Percentiles rank a stretch among this genome's conserved stretches.
Evolutionary conservation across 2,113 vertebrate species (phyloP).

Genomic region (Empidonax traillii): DNA sequence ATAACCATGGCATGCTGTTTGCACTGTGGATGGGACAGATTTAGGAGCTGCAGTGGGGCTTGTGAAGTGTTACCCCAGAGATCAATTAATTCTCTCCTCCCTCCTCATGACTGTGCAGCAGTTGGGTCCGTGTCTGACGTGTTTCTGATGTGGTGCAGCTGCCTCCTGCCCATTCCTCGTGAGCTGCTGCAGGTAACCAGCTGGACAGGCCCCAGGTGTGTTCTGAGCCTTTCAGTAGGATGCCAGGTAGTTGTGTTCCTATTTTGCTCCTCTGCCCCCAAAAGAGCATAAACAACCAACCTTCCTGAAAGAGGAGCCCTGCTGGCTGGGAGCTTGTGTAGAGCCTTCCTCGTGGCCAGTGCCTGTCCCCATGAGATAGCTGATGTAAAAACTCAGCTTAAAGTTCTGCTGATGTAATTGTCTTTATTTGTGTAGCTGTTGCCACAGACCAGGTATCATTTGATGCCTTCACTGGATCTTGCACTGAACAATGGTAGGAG

Average conservation of each 20-base stretch:
- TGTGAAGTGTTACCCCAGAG: not conserved
- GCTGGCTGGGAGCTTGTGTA: not conserved
- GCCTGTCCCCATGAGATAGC: not conserved
- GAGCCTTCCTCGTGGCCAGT: not conserved
- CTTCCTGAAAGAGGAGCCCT: too few species aligned
- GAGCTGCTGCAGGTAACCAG: not conserved
- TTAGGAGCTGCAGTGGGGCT: not conserved
- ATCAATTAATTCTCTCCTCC: not conserved
- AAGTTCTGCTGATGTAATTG: not conserved
- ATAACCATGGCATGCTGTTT: not conserved
- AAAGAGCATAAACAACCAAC: not conserved
- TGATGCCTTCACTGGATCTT: not conserved
- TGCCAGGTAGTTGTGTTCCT: not conserved
- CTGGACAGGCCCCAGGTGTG: not conserved
- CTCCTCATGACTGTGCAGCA: not conserved
- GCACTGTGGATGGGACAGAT: not conserved
- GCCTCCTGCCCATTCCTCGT: not conserved
- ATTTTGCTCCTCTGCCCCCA: not conserved
- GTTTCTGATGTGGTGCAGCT: not conserved
- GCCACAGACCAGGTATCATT: not conserved
- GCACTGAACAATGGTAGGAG: not conserved
- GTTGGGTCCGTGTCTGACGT: not conserved
- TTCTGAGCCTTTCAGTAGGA: not conserved
- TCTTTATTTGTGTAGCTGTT: not conserved
- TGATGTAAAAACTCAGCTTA: not conserved